Evolutionary conservation across 2,888 invertebrate genomes (phyloP).

Genomic region (Limnephilus rhombicus): DNA sequence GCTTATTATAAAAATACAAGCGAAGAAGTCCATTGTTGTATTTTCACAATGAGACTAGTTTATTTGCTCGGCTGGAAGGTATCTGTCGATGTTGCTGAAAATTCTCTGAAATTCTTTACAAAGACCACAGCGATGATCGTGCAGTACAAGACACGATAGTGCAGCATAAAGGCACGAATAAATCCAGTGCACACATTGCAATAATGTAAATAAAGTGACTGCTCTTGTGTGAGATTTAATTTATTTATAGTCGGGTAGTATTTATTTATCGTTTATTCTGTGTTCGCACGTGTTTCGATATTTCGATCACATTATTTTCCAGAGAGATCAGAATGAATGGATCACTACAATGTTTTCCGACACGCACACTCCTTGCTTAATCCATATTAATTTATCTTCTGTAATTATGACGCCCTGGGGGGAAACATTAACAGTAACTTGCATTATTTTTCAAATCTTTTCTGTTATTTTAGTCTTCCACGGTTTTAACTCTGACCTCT

Average conservation of each 20-base stretch:
- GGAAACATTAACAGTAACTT: background rate
- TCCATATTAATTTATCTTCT: no score
- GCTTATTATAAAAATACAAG: constrained; percentile 12
- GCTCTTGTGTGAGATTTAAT: background rate
- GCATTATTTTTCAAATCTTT: background rate
- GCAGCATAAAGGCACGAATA: background rate
- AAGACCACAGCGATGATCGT: background rate
- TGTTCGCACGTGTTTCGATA: background rate
- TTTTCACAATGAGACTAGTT: background rate
- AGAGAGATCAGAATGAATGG: no score
- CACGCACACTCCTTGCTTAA: no score
- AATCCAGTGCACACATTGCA: background rate
- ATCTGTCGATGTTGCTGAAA: background rate
- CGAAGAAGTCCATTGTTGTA: background rate
- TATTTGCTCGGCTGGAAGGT: background rate
- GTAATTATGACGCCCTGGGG: no score
- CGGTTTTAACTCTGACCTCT: background rate
- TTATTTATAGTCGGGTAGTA: background rate
- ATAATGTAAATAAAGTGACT: background rate
- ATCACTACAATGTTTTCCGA: no score
- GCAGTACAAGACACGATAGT: background rate
- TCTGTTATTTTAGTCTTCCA: background rate
- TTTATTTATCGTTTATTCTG: background rate
- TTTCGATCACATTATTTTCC: no score
- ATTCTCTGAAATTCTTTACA: background rate